phyloP scores from a whole-genome alignment of 2,113 vertebrate genomes.

The Vidua macroura region DNA sequence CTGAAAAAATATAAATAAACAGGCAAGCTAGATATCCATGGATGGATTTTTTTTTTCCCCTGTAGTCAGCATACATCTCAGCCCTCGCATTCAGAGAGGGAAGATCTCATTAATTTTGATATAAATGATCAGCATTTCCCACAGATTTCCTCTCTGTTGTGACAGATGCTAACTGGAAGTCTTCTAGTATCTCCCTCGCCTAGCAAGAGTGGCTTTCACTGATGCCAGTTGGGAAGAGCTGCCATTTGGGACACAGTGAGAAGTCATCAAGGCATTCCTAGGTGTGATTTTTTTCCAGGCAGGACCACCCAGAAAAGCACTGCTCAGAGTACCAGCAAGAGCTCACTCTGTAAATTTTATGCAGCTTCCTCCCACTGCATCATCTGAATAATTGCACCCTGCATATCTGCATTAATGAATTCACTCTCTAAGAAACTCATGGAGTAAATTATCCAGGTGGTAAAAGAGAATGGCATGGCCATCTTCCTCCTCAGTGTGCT shows the following conservation, averaged over 20 bases:
- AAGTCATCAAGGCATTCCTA: not conserved
- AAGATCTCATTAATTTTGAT: conserved; percentile 70
- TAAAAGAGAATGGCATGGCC: conserved; percentile 28
- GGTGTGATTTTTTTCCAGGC: not conserved
- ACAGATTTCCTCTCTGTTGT: conserved; percentile 35
- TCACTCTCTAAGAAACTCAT: conserved; percentile 20
- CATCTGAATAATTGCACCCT: conserved; percentile 51
- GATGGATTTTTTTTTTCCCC: conserved; percentile 30
- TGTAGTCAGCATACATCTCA: conserved; percentile 56
- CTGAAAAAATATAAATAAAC: conserved; percentile 13
- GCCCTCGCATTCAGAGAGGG: conserved; percentile 14
- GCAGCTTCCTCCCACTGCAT: conserved; percentile 15
- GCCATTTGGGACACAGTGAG: not conserved
- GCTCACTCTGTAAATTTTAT: not conserved
- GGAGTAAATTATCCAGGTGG: conserved; percentile 53
- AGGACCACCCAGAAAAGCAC: not conserved
- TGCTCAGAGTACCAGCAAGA: not conserved
- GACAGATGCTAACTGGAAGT: conserved; percentile 6
- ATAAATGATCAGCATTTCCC: conserved; percentile 59
- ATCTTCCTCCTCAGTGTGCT: conserved; percentile 37
- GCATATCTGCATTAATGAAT: conserved; percentile 46
- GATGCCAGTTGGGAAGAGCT: not conserved
- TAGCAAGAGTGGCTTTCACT: not conserved
- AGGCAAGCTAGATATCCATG: conserved; percentile 37
- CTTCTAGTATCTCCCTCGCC: not conserved